Percentiles rank a stretch among this genome's conserved stretches.
These are phyloP conservation scores for Drosophila pallidifrons DNA, from an alignment of 1,140 invertebrate genomes.

Conservation along the genomic window DNA sequence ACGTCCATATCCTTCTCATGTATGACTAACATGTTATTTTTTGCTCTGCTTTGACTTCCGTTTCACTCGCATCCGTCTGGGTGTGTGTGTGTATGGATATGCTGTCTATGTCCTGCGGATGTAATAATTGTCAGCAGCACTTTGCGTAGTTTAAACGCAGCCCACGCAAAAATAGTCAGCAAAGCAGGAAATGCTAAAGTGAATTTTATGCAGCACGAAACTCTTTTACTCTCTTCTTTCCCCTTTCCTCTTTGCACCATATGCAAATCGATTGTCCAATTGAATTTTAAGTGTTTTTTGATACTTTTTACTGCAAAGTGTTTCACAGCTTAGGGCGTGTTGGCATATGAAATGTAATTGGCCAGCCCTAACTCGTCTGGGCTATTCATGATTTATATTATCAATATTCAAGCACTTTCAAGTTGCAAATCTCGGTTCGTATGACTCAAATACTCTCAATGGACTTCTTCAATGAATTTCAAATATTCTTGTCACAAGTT, in stretches of 20 bases:
- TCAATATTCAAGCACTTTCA: slow-evolving; percentile 7
- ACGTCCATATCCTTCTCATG: slow-evolving; percentile 23
- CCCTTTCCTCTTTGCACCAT: slow-evolving; percentile 12
- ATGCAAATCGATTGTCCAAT: slow-evolving; percentile 52
- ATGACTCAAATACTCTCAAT: not conserved
- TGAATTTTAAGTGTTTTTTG: slow-evolving; percentile 51
- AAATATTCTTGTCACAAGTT: not conserved
- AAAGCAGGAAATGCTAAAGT: slow-evolving; percentile 70
- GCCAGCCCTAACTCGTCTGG: slow-evolving; percentile 9
- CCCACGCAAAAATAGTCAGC: slow-evolving; percentile 65
- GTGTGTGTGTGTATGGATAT: slow-evolving; percentile 14
- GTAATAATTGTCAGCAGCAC: slow-evolving; percentile 81
- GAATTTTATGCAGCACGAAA: slow-evolving; percentile 70
- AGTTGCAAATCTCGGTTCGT: not conserved
- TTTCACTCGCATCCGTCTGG: slow-evolving; percentile 27
- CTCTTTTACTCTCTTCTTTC: not conserved
- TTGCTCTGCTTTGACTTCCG: slow-evolving; percentile 58
- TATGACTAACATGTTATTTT: slow-evolving; percentile 54
- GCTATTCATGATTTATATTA: slow-evolving; percentile 16
- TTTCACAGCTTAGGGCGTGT: slow-evolving; percentile 24
- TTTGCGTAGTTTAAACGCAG: slow-evolving; percentile 72
- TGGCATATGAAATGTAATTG: slow-evolving; percentile 39
- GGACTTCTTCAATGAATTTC: not conserved
- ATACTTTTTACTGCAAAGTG: slow-evolving; percentile 38
- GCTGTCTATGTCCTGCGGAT: slow-evolving; percentile 65